phyloP scores from a whole-genome alignment of 2,113 vertebrate genomes.

The Daboia siamensis region DNA sequence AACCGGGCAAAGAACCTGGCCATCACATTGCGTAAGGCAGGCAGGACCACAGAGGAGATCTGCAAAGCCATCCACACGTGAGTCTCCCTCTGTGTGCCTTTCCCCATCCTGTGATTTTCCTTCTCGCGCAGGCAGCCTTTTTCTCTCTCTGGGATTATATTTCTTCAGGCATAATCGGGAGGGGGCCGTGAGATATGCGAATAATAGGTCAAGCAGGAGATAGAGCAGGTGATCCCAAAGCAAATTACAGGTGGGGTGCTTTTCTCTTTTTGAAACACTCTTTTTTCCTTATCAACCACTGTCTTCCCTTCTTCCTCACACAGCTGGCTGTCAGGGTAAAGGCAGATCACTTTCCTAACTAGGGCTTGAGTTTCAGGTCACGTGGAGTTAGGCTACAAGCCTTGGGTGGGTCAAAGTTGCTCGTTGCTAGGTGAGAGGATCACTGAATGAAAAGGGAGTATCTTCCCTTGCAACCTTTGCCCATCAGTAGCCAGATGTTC shows the following conservation, averaged over 20 bases:
- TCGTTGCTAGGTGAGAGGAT: background rate
- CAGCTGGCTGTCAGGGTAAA: background rate
- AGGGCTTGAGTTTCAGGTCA: background rate
- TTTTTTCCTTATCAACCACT: background rate
- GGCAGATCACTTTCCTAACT: background rate
- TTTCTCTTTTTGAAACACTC: background rate
- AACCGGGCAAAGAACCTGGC: conserved; percentile 97
- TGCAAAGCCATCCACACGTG: conserved; percentile 94
- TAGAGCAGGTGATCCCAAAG: background rate
- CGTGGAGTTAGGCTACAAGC: background rate
- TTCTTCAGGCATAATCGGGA: background rate
- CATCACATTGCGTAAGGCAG: conserved; percentile 92
- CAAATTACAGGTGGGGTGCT: background rate
- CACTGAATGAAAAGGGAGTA: background rate
- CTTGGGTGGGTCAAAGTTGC: background rate
- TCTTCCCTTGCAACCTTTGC: too few relatives aligned
- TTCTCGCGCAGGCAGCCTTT: background rate
- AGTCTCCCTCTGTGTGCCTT: background rate
- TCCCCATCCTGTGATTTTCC: background rate
- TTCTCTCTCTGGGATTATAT: background rate
- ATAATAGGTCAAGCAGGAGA: background rate
- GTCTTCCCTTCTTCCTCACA: background rate
- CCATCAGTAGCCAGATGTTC: background rate
- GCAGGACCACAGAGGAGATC: conserved; percentile 88
- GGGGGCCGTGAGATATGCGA: background rate